Percentiles rank a stretch among this genome's conserved stretches.
Evolutionary conservation across 2,888 invertebrate genomes (phyloP).

Genomic region (Julus scanicus): DNA sequence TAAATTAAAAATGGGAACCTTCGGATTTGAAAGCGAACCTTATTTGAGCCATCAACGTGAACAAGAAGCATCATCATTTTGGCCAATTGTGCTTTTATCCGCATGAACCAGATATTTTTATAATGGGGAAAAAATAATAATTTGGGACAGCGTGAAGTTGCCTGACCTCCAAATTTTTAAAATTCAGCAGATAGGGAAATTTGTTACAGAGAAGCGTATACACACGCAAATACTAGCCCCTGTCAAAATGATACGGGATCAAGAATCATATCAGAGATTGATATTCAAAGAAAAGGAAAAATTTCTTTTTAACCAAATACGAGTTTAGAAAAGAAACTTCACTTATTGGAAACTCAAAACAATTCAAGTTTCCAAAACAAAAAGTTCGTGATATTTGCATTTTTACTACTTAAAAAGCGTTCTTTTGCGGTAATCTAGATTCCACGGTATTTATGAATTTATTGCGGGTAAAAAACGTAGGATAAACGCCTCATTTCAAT

Average conservation of each 20-base stretch:
- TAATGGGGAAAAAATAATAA: conserved; percentile 25
- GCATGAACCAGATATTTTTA: conserved; percentile 26
- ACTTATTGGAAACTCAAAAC: background rate
- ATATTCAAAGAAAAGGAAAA: background rate
- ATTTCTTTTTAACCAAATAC: background rate
- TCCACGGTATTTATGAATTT: background rate
- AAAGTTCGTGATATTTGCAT: background rate
- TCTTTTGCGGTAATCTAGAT: conserved; percentile 5
- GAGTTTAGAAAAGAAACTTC: background rate
- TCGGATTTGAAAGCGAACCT: conserved; percentile 33
- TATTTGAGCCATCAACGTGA: conserved; percentile 16
- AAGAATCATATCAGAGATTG: background rate
- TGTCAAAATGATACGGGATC: background rate
- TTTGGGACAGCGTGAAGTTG: conserved; percentile 26
- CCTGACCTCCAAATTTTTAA: background rate
- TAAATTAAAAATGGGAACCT: conserved; percentile 25
- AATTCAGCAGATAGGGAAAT: background rate
- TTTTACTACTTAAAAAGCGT: background rate
- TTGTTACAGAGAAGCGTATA: background rate
- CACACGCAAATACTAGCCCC: too few relatives aligned
- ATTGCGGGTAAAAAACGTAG: background rate
- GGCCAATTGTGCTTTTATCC: conserved; percentile 26
- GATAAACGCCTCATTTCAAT: too few relatives aligned
- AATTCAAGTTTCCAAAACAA: background rate
- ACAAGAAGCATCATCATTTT: conserved; percentile 9